Conservation (phyloP, 2,113 vertebrate species). For the Dolichallabes microphthalmus region DNA sequence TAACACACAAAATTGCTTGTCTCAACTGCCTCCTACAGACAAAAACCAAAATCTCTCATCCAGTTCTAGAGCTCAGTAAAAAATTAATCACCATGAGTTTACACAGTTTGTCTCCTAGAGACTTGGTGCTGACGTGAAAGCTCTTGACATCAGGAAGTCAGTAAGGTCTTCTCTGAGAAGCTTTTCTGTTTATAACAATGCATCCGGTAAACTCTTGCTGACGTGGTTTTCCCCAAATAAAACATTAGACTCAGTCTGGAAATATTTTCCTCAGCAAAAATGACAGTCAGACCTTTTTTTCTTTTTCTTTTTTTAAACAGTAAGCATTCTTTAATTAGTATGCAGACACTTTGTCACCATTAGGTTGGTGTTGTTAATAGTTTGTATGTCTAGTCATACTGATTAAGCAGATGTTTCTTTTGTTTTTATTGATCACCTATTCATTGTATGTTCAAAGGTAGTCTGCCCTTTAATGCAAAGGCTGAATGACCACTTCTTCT, state of each 20-base stretch:
- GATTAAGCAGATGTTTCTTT: conserved; percentile 33
- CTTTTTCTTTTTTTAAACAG: not conserved
- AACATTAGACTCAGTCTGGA: not conserved
- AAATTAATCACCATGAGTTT: not conserved
- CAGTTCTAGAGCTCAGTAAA: not conserved
- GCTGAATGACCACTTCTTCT: conserved; percentile 17
- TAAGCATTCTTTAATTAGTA: not conserved
- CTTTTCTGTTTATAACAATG: conserved; percentile 15
- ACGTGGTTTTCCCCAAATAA: not conserved
- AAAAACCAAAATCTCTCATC: not conserved
- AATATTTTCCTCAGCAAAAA: not conserved
- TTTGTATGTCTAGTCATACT: conserved; percentile 13
- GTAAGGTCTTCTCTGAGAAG: not conserved
- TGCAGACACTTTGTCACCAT: conserved; percentile 19
- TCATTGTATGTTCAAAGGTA: conserved; percentile 27
- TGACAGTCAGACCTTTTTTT: not conserved
- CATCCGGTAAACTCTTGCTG: not conserved
- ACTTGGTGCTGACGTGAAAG: conserved; percentile 60
- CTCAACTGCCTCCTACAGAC: conserved; percentile 44
- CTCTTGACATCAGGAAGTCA: conserved; percentile 57
- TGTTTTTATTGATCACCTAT: conserved; percentile 46
- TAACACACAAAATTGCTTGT: conserved; percentile 67
- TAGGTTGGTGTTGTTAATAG: conserved; percentile 15
- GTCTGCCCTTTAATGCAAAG: conserved; percentile 3
- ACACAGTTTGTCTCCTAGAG: conserved; percentile 1